Percentiles rank a stretch among this genome's conserved stretches.
These are phyloP conservation scores for Cichlasoma orientale DNA, from an alignment of 2,797 vertebrate genomes.

Conservation along the genomic window DNA sequence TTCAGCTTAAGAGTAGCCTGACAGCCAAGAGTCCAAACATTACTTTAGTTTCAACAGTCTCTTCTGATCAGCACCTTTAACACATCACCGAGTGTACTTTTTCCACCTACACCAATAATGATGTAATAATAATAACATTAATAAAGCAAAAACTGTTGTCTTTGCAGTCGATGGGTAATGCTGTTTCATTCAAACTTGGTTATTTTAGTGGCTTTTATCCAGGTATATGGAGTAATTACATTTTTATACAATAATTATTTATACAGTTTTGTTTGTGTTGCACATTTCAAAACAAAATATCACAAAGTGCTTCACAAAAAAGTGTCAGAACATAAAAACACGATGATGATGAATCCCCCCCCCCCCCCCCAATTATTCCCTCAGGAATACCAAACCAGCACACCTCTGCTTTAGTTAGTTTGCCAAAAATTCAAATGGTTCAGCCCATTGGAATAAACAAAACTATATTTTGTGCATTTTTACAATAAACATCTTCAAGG, in stretches of 20 bases:
- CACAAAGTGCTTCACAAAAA: too few relatives aligned
- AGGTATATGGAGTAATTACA: too few relatives aligned
- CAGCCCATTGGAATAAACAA: not conserved
- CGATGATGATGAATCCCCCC: not conserved
- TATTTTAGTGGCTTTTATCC: not conserved
- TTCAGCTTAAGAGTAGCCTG: not conserved
- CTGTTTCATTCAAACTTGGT: not conserved
- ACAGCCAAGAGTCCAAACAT: not conserved
- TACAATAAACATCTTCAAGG: not conserved
- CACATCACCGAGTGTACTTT: not conserved
- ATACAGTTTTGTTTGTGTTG: too few relatives aligned
- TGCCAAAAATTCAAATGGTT: not conserved
- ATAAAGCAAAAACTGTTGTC: not conserved
- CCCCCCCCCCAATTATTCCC: not conserved
- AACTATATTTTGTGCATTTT: not conserved
- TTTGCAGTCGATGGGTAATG: not conserved
- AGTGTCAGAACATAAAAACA: too few relatives aligned
- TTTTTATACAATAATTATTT: too few relatives aligned
- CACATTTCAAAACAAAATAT: too few relatives aligned
- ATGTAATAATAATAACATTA: not conserved
- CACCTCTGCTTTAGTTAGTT: not conserved
- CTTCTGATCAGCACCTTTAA: not conserved
- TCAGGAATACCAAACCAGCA: not conserved
- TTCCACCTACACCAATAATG: not conserved
- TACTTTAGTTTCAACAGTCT: not conserved